phyloP scores from a whole-genome alignment of 2,888 invertebrate species.

The Drosophila mimetica region DNA sequence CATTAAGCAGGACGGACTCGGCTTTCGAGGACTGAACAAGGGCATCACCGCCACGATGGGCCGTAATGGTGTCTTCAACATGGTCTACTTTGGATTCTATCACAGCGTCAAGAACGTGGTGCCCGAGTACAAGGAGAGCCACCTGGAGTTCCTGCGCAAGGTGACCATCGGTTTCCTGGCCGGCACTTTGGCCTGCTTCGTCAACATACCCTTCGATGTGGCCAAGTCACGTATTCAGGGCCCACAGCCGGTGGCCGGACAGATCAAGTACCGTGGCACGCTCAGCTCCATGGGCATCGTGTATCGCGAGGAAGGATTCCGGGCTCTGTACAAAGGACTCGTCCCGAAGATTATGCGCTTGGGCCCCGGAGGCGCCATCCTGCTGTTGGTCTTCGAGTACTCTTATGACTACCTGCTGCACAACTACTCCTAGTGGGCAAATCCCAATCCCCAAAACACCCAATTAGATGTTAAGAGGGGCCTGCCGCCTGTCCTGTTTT shows the following conservation, averaged over 20 bases:
- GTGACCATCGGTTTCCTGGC: conserved; percentile 93
- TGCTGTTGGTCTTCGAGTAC: conserved; percentile 96
- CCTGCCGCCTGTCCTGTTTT: neutral
- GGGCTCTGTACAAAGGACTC: conserved; percentile 95
- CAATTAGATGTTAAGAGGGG: neutral
- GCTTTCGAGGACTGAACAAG: conserved; percentile 92
- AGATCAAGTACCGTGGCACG: conserved; percentile 92
- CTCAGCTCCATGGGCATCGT: conserved; percentile 89
- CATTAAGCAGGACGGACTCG: conserved; percentile 90
- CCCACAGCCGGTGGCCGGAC: conserved; percentile 90
- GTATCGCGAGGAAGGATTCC: conserved; percentile 94
- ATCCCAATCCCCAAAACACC: neutral
- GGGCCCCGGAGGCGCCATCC: conserved; percentile 97
- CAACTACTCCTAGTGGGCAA: conserved; percentile 80
- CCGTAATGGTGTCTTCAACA: conserved; percentile 96
- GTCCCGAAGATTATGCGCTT: conserved; percentile 95
- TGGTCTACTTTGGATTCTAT: conserved; percentile 97
- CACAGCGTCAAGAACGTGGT: conserved; percentile 93
- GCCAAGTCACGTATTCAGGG: conserved; percentile 98
- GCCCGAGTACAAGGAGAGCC: conserved; percentile 88
- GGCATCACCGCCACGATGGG: conserved; percentile 95
- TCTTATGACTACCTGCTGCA: conserved; percentile 90
- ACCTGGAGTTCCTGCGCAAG: conserved; percentile 90
- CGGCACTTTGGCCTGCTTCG: conserved; percentile 93
- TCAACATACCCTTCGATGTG: conserved; percentile 98